Conservation (phyloP, 2,113 vertebrate genomes). For the Seriola quinqueradiata region DNA sequence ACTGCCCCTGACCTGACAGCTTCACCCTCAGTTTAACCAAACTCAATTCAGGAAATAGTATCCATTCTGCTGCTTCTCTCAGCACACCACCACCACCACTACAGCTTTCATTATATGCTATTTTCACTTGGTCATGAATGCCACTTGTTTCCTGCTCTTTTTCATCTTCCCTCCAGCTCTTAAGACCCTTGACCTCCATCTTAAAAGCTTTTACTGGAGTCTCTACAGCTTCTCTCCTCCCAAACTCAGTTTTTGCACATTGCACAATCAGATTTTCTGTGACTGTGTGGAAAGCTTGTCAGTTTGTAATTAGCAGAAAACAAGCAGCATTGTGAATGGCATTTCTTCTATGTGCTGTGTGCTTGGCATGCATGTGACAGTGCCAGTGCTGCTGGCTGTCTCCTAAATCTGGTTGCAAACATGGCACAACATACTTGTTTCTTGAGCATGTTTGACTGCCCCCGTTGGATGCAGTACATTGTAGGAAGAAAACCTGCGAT, state of each 20-base stretch:
- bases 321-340: neutral
- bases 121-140: conserved; percentile 2
- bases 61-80: neutral
- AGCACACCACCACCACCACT: neutral
- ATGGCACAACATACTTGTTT: conserved; percentile 4
- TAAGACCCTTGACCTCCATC: neutral
- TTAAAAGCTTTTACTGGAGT: conserved; percentile 12
- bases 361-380: neutral
- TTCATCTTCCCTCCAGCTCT: conserved; percentile 12
- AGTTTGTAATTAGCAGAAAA: conserved; percentile 17
- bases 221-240: neutral
- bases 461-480: conserved; percentile 3
- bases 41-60: neutral
- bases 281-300: conserved; percentile 8
- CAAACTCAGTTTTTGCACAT: neutral
- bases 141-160: conserved; percentile 8
- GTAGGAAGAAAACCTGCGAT: neutral
- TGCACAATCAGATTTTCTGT: conserved; percentile 8
- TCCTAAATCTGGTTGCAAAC: conserved; percentile 15
- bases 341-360: neutral
- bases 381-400: conserved; percentile 21
- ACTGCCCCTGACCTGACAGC: neutral
- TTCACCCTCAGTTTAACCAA: neutral
- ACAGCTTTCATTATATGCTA: conserved; percentile 1
- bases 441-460: neutral